A percentile compares a stretch with the other conserved stretches of the same genome.
Conservation (phyloP, 2,797 vertebrate species). For the Sebastes melanostomus region DNA sequence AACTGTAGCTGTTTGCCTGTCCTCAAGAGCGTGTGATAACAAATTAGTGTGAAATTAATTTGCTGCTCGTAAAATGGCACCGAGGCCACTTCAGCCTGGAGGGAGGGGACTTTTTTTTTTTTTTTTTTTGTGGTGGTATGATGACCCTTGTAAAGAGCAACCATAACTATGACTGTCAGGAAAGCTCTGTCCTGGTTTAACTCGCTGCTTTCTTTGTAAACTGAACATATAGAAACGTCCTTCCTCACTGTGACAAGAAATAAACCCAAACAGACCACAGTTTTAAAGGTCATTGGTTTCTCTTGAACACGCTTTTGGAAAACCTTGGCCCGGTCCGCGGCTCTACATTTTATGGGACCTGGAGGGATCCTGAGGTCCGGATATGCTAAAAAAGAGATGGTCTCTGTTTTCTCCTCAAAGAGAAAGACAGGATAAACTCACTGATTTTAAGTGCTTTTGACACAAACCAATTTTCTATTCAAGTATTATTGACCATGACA, state of each 20-base stretch:
- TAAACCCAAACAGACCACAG: slow-evolving; percentile 27
- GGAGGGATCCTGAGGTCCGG: slow-evolving; percentile 5
- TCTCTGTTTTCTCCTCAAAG: slow-evolving; percentile 17
- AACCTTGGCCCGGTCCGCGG: slow-evolving; percentile 8
- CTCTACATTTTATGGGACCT: slow-evolving; percentile 20
- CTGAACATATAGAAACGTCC: background rate
- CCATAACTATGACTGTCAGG: slow-evolving; percentile 10
- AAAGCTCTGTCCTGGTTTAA: slow-evolving; percentile 8
- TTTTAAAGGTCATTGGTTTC: slow-evolving; percentile 46
- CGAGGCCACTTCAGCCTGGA: slow-evolving; percentile 27
- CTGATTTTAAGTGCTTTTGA: slow-evolving; percentile 29
- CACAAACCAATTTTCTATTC: slow-evolving; percentile 47
- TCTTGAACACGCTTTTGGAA: slow-evolving; percentile 38
- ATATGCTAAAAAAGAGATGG: slow-evolving; percentile 28
- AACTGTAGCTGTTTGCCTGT: background rate
- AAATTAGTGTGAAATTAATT: slow-evolving; percentile 58
- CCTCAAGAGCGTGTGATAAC: slow-evolving; percentile 31
- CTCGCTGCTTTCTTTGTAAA: background rate
- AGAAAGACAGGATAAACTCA: slow-evolving; percentile 10
- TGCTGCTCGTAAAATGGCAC: slow-evolving; percentile 50
- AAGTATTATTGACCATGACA: slow-evolving; percentile 38
- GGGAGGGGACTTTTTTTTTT: slow-evolving; percentile 14
- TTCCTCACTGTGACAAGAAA: slow-evolving; percentile 22
- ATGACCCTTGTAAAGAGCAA: slow-evolving; percentile 26
- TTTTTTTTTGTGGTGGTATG: background rate